Evolutionary conservation across 2,113 vertebrate genomes (phyloP), one percentile per base, ranked within the genome.

Genomic region (Lophochroa leadbeateri): DNA sequence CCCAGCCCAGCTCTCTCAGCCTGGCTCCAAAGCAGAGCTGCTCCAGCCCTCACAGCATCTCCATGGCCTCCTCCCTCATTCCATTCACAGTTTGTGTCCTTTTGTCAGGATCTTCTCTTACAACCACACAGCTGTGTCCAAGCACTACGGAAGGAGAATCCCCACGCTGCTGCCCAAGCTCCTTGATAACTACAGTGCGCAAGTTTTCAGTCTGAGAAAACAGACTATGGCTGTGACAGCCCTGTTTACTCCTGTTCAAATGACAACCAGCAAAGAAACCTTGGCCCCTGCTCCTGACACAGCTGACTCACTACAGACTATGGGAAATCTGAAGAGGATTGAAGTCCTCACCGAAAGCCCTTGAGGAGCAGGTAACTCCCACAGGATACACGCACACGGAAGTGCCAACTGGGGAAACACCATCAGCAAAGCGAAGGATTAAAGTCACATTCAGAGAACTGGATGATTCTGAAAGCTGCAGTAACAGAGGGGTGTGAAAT

Each of bases 341-440:
- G 12, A 77, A 37, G n/a, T 24, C 23, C 13, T 28, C 33, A 60
- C 7, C 8, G 33, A 53, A 46, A 53, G 1, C 7, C 15, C 12
- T 12, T 2, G 24, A 60, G 53, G 33, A 67, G 5, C 61, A 55
- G n/a, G 29, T 46, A 24, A 4, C 4, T n/a, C n/a, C 44, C 27
- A 9, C 50, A 8, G n/a, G 39, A 24, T 4, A 41, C n/a, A 6
- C 1, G 1, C 13, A 25, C 13, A 17, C 1, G 7, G 47, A 9
- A n/a, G 25, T 5, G 47, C 41, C 14, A 35, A 35, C 18, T 27
- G 31, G 31, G 50, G 49, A 39, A 44, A 71, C 31, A 21, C 33
- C 23, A 5, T 8, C 13, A 39, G 47, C 23, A 25, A 33, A 24
- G 88, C 58, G 58, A 39, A 52, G 41, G 75, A 27, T 18, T 10